Evolutionary conservation across 2,113 vertebrate species (phyloP).

Genomic region (Toxotes chatareus): DNA sequence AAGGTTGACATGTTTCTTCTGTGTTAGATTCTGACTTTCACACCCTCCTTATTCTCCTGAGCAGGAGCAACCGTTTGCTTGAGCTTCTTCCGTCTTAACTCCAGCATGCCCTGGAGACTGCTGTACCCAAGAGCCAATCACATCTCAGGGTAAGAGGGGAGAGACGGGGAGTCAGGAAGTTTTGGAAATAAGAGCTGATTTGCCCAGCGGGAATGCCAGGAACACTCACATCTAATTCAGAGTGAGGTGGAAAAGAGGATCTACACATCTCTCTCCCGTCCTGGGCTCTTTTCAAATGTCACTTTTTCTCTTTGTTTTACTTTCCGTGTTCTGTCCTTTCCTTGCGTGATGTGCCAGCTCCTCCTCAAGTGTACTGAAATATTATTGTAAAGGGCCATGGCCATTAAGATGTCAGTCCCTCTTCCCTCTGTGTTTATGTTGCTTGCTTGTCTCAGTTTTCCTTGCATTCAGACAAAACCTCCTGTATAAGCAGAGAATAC

Average conservation of each 20-base stretch:
- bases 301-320: slow-evolving; percentile 53
- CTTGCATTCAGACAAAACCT: slow-evolving; percentile 12
- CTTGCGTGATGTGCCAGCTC: slow-evolving; percentile 13
- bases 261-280: slow-evolving; percentile 51
- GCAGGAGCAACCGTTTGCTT: slow-evolving; percentile 26
- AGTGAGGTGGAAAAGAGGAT: slow-evolving; percentile 27
- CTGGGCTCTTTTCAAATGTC: slow-evolving; percentile 71
- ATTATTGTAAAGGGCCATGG: slow-evolving; percentile 53
- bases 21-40: slow-evolving; percentile 25
- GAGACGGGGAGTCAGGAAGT: slow-evolving; percentile 50
- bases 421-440: slow-evolving; percentile 18
- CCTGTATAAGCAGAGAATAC: background rate
- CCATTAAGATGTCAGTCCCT: slow-evolving; percentile 17
- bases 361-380: slow-evolving; percentile 17
- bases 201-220: slow-evolving; percentile 54
- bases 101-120: slow-evolving; percentile 26
- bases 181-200: slow-evolving; percentile 56
- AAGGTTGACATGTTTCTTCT: background rate
- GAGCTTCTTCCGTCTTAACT: slow-evolving; percentile 11
- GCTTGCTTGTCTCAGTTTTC: slow-evolving; percentile 12
- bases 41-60: background rate
- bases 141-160: slow-evolving; percentile 53
- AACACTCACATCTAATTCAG: slow-evolving; percentile 57
- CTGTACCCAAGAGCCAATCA: slow-evolving; percentile 61
- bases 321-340: slow-evolving; percentile 38